Percentiles rank a stretch among this genome's conserved stretches.
Conservation (phyloP, 2,888 invertebrate genomes). For the Chloroclystis v-ata region DNA sequence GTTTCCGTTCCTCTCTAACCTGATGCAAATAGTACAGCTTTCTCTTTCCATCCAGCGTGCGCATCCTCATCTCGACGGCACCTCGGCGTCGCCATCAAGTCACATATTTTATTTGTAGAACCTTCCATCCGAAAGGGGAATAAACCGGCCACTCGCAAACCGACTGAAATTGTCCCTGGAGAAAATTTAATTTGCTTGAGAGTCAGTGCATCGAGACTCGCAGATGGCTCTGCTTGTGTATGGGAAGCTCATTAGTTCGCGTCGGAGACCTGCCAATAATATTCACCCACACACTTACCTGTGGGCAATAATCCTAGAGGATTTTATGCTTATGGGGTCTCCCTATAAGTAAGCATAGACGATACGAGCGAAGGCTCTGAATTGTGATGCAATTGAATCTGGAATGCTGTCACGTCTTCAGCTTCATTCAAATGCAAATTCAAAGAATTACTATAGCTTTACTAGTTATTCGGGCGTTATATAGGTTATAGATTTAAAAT, state of each 20-base stretch:
- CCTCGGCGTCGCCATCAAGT: conserved; percentile 75
- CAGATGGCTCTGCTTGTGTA: conserved; percentile 44
- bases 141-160: conserved; percentile 59
- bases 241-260: conserved; percentile 51
- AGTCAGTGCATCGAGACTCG: conserved; percentile 25
- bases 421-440: conserved; percentile 40
- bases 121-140: conserved; percentile 70
- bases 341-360: conserved; percentile 41
- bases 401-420: conserved; percentile 48
- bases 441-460: conserved; percentile 5
- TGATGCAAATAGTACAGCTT: conserved; percentile 21
- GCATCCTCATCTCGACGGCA: conserved; percentile 72
- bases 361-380: conserved; percentile 45
- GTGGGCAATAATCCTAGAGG: conserved; percentile 58
- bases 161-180: conserved; percentile 36
- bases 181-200: conserved; percentile 31
- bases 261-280: conserved; percentile 69
- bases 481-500: too few species aligned
- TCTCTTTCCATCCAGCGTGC: conserved; percentile 57
- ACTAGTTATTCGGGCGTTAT: neutral
- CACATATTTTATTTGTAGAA: conserved; percentile 78
- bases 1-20: conserved; percentile 46
- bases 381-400: conserved; percentile 47
- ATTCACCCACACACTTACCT: conserved; percentile 69
- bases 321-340: conserved; percentile 59